Conservation (phyloP, 2,797 vertebrate genomes). For the Setipinna tenuifilis region DNA sequence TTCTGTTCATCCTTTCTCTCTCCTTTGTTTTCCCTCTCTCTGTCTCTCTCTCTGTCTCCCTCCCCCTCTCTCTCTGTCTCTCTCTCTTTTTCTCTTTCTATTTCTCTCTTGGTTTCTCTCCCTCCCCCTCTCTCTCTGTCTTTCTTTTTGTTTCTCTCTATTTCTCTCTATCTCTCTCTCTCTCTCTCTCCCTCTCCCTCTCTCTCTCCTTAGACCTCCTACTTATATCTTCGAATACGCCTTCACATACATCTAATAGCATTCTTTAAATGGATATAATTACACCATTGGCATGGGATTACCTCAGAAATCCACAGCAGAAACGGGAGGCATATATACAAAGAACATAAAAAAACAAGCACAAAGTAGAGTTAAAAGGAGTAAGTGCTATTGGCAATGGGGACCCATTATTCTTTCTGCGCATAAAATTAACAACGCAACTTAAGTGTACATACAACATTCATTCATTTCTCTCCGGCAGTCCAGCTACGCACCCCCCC, state of each 20-base stretch:
- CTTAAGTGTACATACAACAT: background rate
- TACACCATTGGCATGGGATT: slow-evolving; percentile 17
- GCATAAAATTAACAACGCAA: background rate
- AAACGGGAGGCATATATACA: background rate
- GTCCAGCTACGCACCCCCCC: slow-evolving; percentile 59
- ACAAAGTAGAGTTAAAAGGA: slow-evolving; percentile 10
- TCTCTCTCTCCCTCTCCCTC: too few relatives aligned
- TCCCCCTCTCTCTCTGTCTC: too few relatives aligned
- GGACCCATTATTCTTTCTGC: background rate
- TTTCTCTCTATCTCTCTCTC: too few relatives aligned
- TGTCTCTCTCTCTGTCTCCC: too few relatives aligned
- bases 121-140: too few relatives aligned
- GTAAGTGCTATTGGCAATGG: background rate
- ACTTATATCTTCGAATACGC: background rate
- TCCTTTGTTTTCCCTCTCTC: background rate
- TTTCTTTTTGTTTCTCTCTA: too few relatives aligned
- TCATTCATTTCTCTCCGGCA: slow-evolving; percentile 28
- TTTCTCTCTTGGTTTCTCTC: too few relatives aligned
- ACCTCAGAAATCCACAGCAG: background rate
- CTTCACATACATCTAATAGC: slow-evolving; percentile 12
- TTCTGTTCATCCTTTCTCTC: background rate
- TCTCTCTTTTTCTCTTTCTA: too few relatives aligned
- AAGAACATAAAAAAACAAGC: slow-evolving; percentile 1
- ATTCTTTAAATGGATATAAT: slow-evolving; percentile 2
- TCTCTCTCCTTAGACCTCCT: slow-evolving; percentile 10